A percentile compares a stretch with the other conserved stretches of the same genome.
Conservation (phyloP, 2,888 invertebrate genomes). For the Ditula angustiorana region DNA sequence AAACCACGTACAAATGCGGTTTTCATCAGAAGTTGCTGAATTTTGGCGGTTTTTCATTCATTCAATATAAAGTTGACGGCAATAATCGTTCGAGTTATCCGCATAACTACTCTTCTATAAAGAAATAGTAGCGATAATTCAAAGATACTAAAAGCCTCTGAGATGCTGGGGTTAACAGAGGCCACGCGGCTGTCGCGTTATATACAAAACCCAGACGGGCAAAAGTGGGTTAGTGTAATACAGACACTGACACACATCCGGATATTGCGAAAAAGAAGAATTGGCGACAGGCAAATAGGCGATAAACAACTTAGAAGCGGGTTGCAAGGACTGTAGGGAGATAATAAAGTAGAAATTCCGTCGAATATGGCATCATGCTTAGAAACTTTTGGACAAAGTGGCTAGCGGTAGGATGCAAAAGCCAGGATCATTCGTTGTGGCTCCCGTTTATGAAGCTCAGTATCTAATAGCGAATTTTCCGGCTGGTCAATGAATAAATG, state of each 20-base stretch:
- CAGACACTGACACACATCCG: background rate
- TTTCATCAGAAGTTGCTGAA: too few relatives aligned
- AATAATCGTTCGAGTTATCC: background rate
- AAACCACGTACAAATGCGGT: too few relatives aligned
- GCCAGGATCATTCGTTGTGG: too few relatives aligned
- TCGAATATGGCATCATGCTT: too few relatives aligned
- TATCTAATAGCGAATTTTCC: too few relatives aligned
- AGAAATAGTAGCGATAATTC: background rate
- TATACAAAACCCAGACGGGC: background rate
- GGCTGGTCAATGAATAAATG: too few relatives aligned
- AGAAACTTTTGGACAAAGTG: too few relatives aligned
- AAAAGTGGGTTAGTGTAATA: conserved; percentile 2
- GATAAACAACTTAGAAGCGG: background rate
- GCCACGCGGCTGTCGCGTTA: conserved; percentile 2
- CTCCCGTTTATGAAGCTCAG: too few relatives aligned
- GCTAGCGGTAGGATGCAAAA: too few relatives aligned
- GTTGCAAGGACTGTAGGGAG: background rate
- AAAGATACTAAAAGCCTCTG: background rate
- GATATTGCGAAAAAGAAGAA: background rate
- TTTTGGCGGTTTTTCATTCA: too few relatives aligned
- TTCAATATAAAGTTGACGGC: background rate
- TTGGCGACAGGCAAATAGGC: background rate
- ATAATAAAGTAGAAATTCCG: too few relatives aligned
- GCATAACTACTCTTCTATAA: background rate
- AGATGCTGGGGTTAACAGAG: background rate